Conservation (phyloP, 2,113 vertebrate genomes). For the Chaetops frenatus region DNA sequence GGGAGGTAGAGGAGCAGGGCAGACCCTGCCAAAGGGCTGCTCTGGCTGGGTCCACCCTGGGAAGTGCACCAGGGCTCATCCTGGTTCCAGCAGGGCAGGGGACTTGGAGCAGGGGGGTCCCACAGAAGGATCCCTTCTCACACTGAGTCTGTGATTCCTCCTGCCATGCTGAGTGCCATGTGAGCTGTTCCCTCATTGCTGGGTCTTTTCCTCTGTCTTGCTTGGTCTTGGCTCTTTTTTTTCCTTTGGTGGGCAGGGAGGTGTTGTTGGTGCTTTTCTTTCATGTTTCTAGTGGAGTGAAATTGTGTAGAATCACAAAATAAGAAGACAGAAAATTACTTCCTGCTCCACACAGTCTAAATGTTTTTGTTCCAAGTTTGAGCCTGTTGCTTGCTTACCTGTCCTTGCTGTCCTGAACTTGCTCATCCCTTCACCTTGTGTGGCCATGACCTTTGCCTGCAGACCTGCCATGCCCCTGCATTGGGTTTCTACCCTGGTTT, state of each 20-base stretch:
- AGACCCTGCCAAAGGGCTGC: not conserved
- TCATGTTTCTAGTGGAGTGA: not conserved
- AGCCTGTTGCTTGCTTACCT: not conserved
- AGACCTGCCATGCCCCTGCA: not conserved
- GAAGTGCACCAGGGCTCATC: not conserved
- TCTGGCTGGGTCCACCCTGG: not conserved
- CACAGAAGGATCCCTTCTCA: not conserved
- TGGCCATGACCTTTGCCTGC: not conserved
- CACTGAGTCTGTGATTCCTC: not conserved
- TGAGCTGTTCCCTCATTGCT: not conserved
- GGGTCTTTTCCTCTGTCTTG: not conserved
- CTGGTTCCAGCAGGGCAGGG: not conserved
- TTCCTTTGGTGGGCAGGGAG: not conserved
- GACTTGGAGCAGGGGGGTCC: not conserved
- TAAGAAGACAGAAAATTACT: not conserved
- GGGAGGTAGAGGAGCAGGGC: not conserved
- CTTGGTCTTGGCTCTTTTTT: not conserved
- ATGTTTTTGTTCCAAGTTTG: not conserved
- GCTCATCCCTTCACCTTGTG: fast-evolving
- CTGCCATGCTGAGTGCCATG: not conserved
- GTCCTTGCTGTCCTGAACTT: not conserved
- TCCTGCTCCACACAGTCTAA: not conserved
- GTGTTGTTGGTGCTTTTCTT: not conserved
- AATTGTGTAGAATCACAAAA: not conserved
- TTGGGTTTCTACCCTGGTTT: not conserved